Base-by-base conservation (phyloP, 37 sponge, comb jelly and placozoan species). In the Ephydatia muelleri region DNA sequence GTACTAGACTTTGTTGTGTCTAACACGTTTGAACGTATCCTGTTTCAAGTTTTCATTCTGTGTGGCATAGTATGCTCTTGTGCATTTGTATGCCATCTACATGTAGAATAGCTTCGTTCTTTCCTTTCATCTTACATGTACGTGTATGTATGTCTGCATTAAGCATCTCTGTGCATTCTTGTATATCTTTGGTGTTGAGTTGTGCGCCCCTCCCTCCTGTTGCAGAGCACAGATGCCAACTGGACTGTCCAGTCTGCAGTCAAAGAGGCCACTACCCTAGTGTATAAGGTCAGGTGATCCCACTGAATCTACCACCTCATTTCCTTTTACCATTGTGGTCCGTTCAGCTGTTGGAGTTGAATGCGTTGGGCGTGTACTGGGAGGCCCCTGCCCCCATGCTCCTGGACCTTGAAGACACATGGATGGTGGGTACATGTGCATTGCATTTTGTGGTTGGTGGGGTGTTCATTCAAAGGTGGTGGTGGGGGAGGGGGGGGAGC, bases 311-410 rank as follows among this genome's bases (percentile, higher is more conserved):
- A 4, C 32, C 72, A 12, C 29, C 25, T 9, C 30, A 30, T 65
- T 14, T 21, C 66, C n/a, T n/a, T n/a, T n/a, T n/a, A n/a, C n/a
- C n/a, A n/a, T n/a, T 79, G 80, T 64, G 32, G 37, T 68, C 68
- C 22, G 26, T 72, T 5, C 43, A 93, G 94, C 70, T 89, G 38
- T 33, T 90, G 35, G 91, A 93, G 82, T 70, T 93, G 88, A 87
- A 93, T 77, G 87, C 80, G 75, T 73, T 93, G 33, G 88, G 85
- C 0, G 29, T 90, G 30, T 93, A 93, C 82, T 93, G 83, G 83
- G 87, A 78, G 34, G 35, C 87, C 0, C 77, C 25, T 75, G 83
- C 71, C 25, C 69, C 67, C 21, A 32, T 65, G 26, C 69, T 91
- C 26, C 38, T 75, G 27, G 22, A 65, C 22, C 75, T 81, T 30